These are phyloP conservation scores for Alcedo quadribrachys DNA, from an alignment of 2,797 vertebrate species.

Conservation along the genomic window DNA sequence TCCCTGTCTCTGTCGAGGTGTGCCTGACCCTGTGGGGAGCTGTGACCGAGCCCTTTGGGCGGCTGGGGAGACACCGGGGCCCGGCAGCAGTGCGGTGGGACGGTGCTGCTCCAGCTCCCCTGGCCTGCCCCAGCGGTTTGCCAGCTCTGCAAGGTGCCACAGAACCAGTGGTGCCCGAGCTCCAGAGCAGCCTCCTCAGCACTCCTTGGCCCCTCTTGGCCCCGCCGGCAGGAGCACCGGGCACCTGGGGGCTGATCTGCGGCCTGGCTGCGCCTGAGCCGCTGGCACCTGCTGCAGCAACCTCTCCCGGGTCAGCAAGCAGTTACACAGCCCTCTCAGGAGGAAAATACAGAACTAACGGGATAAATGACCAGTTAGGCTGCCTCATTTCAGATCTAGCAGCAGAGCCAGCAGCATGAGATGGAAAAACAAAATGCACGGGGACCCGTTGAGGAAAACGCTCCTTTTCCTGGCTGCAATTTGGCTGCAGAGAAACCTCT, in stretches of 20 bases:
- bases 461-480: neutral
- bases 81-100: accelerated
- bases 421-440: neutral
- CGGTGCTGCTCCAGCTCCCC: accelerated
- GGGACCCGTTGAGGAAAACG: neutral
- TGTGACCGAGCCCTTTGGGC: accelerated
- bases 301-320: neutral
- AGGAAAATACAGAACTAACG: constrained; percentile 31
- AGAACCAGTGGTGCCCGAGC: too few relatives aligned
- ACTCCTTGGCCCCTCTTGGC: neutral
- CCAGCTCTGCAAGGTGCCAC: neutral
- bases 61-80: neutral
- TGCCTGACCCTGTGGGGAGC: neutral
- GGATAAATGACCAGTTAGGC: constrained; percentile 43
- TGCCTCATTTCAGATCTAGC: neutral
- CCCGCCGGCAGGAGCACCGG: accelerated
- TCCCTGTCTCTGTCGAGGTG: neutral
- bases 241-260: neutral
- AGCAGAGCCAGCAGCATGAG: neutral
- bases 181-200: neutral
- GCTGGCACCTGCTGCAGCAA: neutral
- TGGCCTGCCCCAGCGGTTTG: accelerated
- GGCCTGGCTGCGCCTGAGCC: neutral
- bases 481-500: neutral
- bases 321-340: neutral